Base-by-base conservation (phyloP, 37 sponge, comb jelly and placozoan genomes). In the Oopsacas minuta region DNA sequence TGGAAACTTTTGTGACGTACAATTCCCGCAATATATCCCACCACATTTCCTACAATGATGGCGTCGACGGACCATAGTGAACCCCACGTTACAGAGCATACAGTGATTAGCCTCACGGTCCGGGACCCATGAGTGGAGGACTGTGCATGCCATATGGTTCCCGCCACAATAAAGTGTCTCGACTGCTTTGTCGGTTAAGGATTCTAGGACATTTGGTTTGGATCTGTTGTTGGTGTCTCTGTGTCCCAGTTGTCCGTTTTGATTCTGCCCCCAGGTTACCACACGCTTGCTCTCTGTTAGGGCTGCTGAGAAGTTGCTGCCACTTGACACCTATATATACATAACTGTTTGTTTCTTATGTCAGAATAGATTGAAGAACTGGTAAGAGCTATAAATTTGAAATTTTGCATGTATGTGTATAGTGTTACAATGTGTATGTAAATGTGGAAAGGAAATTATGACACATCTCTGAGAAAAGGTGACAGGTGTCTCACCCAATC, bases 41-140 rank as follows among this genome's bases (percentile, higher is more conserved):
- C 94, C 94, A 88, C 94, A 93, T 86, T 91, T 83, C 1, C 94
- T 89, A 88, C 94, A 93, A 81, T 93, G 94, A 61, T 93, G 94
- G 39, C 94, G 87, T 28, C 94, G 83, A 30, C 90, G 38, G 35
- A 93, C 83, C 39, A 90, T 87, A 37, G 94, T 93, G 88, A 93
- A 93, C 32, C 32, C 85, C 52, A 87, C 88, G 85, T 91, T 89
- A 82, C 94, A 93, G 34, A 89, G 89, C 94, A 93, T 93, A 52
- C 94, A 93, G 20, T n/a, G 83, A 36, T 87, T 89, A 35, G 91
- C 94, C 87, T 93, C 94, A 46, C 89, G 89, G 52, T 93, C 94
- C 20, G 94, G 94, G 23, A 93, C 94, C 91, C 94, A 93, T 22
- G 88, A 85, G 36, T 91, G 94, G 23, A 87, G 49, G 28, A 93